phyloP scores from a whole-genome alignment of 2,113 vertebrate genomes.

The Anthoscopus minutus region DNA sequence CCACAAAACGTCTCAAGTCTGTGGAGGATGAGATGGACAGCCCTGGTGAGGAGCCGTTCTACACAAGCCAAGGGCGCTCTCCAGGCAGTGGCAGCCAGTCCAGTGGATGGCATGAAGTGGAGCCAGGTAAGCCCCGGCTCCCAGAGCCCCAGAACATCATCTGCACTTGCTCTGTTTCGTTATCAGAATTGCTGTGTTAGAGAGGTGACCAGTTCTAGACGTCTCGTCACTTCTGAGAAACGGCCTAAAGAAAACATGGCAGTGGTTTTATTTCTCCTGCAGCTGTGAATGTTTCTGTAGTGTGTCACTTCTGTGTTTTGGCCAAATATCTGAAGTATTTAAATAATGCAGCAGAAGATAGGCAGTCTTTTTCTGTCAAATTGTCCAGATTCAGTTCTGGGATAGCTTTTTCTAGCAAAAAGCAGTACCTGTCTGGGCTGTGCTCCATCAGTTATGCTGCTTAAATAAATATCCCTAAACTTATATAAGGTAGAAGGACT shows the following conservation, averaged over 20 bases:
- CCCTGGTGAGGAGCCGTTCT: conserved; percentile 94
- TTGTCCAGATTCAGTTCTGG: background rate
- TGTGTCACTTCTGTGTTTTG: conserved; percentile 51
- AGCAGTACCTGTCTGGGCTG: background rate
- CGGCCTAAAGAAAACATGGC: background rate
- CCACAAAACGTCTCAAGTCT: conserved; percentile 98
- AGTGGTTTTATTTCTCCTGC: conserved; percentile 35
- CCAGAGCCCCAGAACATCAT: background rate
- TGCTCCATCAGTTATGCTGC: background rate
- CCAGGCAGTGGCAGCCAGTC: conserved; percentile 93
- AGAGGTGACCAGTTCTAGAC: background rate
- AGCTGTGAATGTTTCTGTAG: conserved; percentile 55
- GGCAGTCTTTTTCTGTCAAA: conserved; percentile 7
- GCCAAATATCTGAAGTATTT: conserved; percentile 58
- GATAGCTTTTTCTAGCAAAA: background rate
- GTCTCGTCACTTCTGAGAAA: background rate
- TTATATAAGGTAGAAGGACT: background rate
- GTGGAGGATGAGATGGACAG: conserved; percentile 99
- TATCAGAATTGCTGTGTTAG: background rate
- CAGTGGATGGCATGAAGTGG: conserved; percentile 97
- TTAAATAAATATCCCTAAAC: conserved; percentile 8
- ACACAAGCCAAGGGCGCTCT: conserved; percentile 92
- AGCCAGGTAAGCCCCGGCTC: conserved; percentile 84
- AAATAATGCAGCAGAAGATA: conserved; percentile 37
- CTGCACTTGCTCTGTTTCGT: background rate